Conservation (phyloP, 2,888 invertebrate species). For the Spilosoma lubricipeda region DNA sequence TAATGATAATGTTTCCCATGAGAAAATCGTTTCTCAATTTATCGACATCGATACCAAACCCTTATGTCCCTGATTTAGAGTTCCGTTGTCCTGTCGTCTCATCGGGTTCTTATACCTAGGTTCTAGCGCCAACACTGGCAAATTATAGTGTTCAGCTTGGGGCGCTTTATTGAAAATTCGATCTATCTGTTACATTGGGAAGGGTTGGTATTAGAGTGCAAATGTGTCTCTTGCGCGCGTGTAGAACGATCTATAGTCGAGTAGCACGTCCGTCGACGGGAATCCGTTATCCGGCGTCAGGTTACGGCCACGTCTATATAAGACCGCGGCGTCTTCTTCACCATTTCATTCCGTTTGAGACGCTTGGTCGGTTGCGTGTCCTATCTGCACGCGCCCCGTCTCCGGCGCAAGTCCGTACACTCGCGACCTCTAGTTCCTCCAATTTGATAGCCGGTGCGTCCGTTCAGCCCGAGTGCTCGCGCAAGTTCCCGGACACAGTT, state of each 20-base stretch:
- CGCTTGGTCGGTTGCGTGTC: conserved; percentile 74
- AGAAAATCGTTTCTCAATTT: conserved; percentile 32
- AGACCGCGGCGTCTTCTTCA: conserved; percentile 85
- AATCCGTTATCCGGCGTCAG: conserved; percentile 86
- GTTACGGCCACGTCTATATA: conserved; percentile 86
- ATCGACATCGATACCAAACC: conserved; percentile 42
- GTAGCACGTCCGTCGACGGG: conserved; percentile 63
- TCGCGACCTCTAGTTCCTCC: conserved; percentile 64
- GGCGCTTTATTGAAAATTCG: conserved; percentile 85
- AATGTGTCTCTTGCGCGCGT: conserved; percentile 64
- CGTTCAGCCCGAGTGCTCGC: conserved; percentile 75
- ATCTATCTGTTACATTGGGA: conserved; percentile 79
- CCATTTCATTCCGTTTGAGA: conserved; percentile 85
- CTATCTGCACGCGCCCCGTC: conserved; percentile 66
- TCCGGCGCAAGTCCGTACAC: conserved; percentile 51
- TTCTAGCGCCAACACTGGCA: conserved; percentile 71
- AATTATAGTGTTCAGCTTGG: conserved; percentile 81
- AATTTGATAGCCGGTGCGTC: conserved; percentile 59
- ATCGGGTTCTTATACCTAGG: conserved; percentile 61
- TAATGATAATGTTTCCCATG: conserved; percentile 17
- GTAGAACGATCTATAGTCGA: conserved; percentile 68
- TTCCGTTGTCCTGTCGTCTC: conserved; percentile 74
- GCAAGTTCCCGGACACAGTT: conserved; percentile 72
- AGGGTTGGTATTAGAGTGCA: conserved; percentile 57
- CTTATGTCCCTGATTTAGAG: conserved; percentile 65